These are phyloP conservation scores for Tolypeutes matacus DNA, from an alignment of 2,797 vertebrate species.

Conservation along the genomic window DNA sequence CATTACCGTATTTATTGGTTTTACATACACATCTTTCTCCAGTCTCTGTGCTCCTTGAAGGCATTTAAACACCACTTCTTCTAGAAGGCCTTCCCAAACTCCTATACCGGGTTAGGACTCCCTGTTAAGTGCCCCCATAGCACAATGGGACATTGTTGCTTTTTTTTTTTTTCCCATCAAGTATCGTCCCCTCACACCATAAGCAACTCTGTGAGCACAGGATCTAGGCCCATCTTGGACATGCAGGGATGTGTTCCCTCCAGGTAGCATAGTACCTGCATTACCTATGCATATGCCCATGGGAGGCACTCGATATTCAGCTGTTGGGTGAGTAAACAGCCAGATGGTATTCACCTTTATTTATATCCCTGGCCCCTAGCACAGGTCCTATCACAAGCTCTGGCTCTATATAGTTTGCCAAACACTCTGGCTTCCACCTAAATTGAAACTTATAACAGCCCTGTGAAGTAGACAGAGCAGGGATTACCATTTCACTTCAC, in stretches of 20 bases:
- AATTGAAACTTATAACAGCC: not conserved
- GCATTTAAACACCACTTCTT: not conserved
- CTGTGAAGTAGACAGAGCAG: not conserved
- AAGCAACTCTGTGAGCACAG: not conserved
- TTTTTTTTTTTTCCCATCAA: slow-evolving; percentile 2
- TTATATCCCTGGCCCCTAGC: not conserved
- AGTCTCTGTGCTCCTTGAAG: not conserved
- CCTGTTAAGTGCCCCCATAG: not conserved
- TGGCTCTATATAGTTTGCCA: slow-evolving; percentile 20
- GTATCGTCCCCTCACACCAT: not conserved
- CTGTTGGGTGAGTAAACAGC: not conserved
- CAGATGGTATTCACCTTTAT: not conserved
- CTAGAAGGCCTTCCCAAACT: not conserved
- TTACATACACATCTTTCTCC: not conserved
- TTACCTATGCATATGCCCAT: not conserved
- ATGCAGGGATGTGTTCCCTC: not conserved
- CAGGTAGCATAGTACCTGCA: not conserved
- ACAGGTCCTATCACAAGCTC: not conserved
- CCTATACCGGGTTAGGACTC: not conserved
- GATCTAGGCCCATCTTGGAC: not conserved
- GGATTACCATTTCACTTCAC: not conserved
- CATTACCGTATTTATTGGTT: not conserved
- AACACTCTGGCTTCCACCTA: not conserved
- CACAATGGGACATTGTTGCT: not conserved
- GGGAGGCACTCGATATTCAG: not conserved